Base-by-base conservation (phyloP, 2,113 vertebrate genomes). In the Pteruthius melanotis region DNA sequence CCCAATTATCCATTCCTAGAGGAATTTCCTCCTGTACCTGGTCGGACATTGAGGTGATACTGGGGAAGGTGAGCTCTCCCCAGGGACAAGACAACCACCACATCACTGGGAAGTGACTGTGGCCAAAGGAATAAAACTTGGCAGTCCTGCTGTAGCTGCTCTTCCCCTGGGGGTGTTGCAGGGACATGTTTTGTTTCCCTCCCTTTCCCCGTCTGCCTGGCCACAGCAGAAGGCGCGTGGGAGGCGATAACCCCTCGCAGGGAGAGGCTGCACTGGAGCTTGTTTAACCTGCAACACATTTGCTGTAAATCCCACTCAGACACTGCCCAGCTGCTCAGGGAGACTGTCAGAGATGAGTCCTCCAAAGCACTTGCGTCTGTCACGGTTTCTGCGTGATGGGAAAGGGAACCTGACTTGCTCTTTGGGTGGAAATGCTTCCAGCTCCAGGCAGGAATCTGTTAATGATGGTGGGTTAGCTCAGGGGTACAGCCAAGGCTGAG, bases 211-310 rank as follows among this genome's bases (percentile, higher is more conserved):
- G 33, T 45, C 71, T 64, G 28, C 42, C 53, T 83, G 69, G 72
- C 87, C 71, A 11, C 71, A 47, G 65, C 81, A 72, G 93, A 37
- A 86, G 91, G 69, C 5, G 4, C 0, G 72, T 78, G 90, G 94
- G 87, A 87, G 40, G 83, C 3, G 1, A 47, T 87, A 87, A 68
- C 87, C 83, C 71, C 66, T 83, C 2, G 0, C 77, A n/a, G 81
- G 13, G 78, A 90, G 87, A 89, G 89, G 81, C 95, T 83, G 91
- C 69, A 8, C 35, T 27, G 59, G 40, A 54, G 79, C 88, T 95
- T 85, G 66, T 95, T 95, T 81, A 94, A 91, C 89, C 95, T 83
- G 80, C 63, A 76, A 17, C 74, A 49, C 14, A 2, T 72, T 96
- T 71, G 37, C 89, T 91, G 20, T 56, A 31, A 91, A 94, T 79